Evolutionary conservation across 2,797 vertebrate genomes (phyloP).

Genomic region (Hippocampus kuda): DNA sequence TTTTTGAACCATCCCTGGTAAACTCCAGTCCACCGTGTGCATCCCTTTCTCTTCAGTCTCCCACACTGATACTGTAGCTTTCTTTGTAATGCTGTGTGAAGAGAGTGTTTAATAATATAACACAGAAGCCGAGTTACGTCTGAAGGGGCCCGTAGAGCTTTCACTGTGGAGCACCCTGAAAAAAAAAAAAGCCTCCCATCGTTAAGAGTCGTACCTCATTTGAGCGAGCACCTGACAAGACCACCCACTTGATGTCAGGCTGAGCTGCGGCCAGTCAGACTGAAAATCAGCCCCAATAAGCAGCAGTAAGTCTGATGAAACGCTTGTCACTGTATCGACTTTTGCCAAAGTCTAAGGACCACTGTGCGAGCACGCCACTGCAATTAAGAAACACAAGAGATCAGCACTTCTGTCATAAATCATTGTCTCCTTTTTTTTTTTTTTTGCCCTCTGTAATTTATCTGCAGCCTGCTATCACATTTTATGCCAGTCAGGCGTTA

Average conservation of each 20-base stretch:
- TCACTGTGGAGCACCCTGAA: constrained; percentile 35
- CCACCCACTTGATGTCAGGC: constrained; percentile 29
- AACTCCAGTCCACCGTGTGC: not conserved
- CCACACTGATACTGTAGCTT: constrained; percentile 17
- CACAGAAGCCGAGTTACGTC: constrained; percentile 35
- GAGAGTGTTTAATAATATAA: constrained; percentile 59
- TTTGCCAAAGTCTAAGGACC: constrained; percentile 16
- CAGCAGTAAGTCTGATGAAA: constrained; percentile 14
- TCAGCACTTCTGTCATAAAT: constrained; percentile 20
- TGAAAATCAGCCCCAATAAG: not conserved
- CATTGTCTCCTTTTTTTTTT: not conserved
- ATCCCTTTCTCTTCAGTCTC: constrained; percentile 30
- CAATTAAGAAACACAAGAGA: constrained; percentile 12
- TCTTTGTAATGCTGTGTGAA: constrained; percentile 37
- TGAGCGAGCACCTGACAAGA: constrained; percentile 22
- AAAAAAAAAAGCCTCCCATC: constrained; percentile 26
- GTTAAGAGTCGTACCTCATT: constrained; percentile 27
- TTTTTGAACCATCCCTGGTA: not conserved
- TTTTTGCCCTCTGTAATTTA: constrained; percentile 2
- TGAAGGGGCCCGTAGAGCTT: constrained; percentile 37
- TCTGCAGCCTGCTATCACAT: constrained; percentile 11
- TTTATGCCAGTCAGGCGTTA: constrained; percentile 10
- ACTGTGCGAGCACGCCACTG: not conserved
- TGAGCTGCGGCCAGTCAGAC: constrained; percentile 13
- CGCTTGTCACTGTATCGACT: constrained; percentile 7